These are phyloP conservation scores for Cettia cetti DNA, from an alignment of 2,113 vertebrate species.

Conservation along the genomic window DNA sequence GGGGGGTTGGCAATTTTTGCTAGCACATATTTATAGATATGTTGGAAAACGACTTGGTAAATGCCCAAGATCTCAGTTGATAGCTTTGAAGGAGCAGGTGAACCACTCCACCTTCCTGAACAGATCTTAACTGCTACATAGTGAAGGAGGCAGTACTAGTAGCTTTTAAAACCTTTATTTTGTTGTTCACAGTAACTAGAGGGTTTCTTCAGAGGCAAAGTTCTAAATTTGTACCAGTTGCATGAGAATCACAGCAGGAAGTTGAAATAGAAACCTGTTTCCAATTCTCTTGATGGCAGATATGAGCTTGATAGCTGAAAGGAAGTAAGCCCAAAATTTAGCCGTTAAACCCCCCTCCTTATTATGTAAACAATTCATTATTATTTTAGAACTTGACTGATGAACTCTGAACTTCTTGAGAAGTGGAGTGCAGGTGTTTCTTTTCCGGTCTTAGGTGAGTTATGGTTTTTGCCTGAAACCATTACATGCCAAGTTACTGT, in stretches of 20 bases:
- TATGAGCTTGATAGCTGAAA: neutral
- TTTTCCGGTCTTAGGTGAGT: neutral
- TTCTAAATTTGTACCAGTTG: neutral
- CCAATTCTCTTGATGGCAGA: neutral
- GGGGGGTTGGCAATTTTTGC: neutral
- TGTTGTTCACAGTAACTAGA: neutral
- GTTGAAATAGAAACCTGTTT: neutral
- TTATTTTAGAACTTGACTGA: neutral
- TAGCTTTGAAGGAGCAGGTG: neutral
- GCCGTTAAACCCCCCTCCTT: neutral
- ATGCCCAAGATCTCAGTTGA: neutral
- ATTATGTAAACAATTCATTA: neutral
- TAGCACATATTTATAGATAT: neutral
- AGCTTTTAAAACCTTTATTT: neutral
- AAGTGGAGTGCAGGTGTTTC: neutral
- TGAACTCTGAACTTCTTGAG: neutral
- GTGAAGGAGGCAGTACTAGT: neutral
- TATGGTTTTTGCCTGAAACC: neutral
- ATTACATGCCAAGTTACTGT: rapidly evolving
- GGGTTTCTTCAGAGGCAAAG: neutral
- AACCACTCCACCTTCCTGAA: neutral
- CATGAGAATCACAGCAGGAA: neutral
- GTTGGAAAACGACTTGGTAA: neutral
- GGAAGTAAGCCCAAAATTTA: neutral
- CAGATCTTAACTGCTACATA: neutral